Evolutionary conservation across 2,113 vertebrate genomes (phyloP).

Genomic region (Scatophagus argus): DNA sequence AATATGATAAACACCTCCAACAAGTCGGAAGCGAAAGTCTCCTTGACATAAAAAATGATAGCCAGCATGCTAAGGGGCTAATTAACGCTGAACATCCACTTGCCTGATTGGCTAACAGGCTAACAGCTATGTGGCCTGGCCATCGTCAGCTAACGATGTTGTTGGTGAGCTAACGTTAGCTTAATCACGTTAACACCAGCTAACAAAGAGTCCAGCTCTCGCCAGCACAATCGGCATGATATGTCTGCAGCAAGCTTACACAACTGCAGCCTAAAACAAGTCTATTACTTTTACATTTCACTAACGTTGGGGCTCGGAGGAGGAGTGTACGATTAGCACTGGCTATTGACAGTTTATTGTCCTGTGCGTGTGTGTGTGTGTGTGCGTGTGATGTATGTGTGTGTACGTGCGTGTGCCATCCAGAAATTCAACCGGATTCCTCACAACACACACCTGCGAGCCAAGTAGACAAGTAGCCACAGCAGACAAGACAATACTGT

Average conservation of each 20-base stretch:
- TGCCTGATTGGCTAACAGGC: constrained; percentile 61
- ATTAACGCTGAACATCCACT: constrained; percentile 40
- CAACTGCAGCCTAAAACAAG: neutral
- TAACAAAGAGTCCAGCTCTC: constrained; percentile 72
- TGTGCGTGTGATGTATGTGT: neutral
- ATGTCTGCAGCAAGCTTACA: neutral
- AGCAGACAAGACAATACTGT: constrained; percentile 35
- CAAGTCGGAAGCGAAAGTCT: neutral
- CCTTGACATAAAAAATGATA: neutral
- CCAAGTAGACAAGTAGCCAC: constrained; percentile 4
- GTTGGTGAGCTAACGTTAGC: constrained; percentile 66
- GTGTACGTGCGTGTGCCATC: constrained; percentile 6
- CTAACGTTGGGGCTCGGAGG: neutral
- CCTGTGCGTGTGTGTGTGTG: constrained; percentile 32
- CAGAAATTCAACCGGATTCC: constrained; percentile 34
- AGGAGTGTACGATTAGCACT: constrained; percentile 7
- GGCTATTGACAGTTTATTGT: constrained; percentile 68
- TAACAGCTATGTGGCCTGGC: constrained; percentile 66
- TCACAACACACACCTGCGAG: constrained; percentile 57
- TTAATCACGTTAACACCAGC: constrained; percentile 71
- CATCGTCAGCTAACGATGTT: constrained; percentile 50
- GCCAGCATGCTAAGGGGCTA: constrained; percentile 42
- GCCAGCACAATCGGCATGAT: neutral
- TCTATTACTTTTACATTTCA: accelerated
- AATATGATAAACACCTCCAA: neutral